A percentile compares a stretch with the other conserved stretches of the same genome.
Conservation (phyloP, 2,113 vertebrate genomes). For the Charadrius vociferus region DNA sequence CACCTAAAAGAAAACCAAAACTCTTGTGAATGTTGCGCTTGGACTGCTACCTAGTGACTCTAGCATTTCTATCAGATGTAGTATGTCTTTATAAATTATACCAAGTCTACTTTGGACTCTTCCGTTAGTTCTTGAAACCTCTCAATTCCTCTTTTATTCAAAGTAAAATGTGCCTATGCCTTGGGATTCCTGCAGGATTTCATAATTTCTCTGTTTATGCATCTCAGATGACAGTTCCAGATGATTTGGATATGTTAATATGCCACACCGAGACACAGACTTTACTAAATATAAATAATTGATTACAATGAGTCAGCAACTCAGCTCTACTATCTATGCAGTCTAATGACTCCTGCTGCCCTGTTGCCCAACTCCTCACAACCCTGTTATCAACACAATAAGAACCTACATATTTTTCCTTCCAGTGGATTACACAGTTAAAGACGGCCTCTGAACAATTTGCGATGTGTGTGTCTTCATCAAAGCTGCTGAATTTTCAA, state of each 20-base stretch:
- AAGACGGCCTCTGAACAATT: neutral
- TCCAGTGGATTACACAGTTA: neutral
- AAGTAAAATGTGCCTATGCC: neutral
- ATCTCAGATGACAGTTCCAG: neutral
- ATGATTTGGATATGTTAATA: neutral
- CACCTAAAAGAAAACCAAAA: neutral
- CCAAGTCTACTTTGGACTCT: neutral
- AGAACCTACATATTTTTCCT: neutral
- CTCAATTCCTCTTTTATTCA: neutral
- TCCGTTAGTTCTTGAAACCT: neutral
- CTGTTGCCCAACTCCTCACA: neutral
- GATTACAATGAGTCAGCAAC: neutral
- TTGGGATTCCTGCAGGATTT: neutral
- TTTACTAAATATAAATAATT: neutral
- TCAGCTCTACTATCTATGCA: neutral
- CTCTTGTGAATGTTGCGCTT: neutral
- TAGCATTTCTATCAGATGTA: neutral
- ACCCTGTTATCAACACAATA: neutral
- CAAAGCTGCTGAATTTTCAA: neutral
- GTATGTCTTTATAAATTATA: neutral
- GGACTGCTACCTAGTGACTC: too few relatives aligned
- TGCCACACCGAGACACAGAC: neutral
- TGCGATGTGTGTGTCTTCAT: neutral
- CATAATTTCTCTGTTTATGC: neutral
- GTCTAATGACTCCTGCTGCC: neutral